phyloP scores from a whole-genome alignment of 1,140 invertebrate genomes.

The Aleiodes sp. region DNA sequence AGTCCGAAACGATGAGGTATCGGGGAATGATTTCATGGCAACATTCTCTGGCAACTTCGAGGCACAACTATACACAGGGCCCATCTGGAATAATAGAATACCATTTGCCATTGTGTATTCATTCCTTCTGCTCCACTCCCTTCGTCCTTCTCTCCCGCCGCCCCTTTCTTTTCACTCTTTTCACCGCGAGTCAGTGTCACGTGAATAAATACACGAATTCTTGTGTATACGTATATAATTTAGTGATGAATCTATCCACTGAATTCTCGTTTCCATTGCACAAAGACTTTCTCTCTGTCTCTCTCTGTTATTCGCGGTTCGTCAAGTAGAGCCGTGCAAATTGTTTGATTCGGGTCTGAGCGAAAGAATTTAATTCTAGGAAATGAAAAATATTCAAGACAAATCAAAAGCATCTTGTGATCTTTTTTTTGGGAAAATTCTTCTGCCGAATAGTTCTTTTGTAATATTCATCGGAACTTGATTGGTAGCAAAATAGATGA shows the following conservation, averaged over 20 bases:
- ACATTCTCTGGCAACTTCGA: conserved; percentile 43
- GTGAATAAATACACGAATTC: conserved; percentile 18
- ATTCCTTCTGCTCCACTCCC: conserved; percentile 21
- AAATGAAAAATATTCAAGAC: too few species aligned
- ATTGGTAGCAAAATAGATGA: too few species aligned
- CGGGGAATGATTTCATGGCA: conserved; percentile 54
- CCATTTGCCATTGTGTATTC: conserved; percentile 57
- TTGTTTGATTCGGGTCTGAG: conserved; percentile 13
- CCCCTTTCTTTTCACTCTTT: conserved; percentile 10
- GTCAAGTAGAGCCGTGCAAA: conserved; percentile 27
- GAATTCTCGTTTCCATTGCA: not conserved
- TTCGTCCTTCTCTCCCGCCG: too few species aligned
- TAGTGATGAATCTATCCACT: not conserved
- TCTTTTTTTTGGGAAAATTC: too few species aligned
- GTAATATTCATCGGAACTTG: too few species aligned
- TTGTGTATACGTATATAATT: not conserved
- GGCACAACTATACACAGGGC: conserved; percentile 33
- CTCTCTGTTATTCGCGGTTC: conserved; percentile 21
- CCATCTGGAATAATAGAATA: conserved; percentile 62
- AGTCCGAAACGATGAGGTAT: conserved; percentile 46
- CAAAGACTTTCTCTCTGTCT: not conserved
- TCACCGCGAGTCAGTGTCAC: conserved; percentile 9
- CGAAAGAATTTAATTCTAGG: too few species aligned
- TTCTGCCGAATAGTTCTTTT: conserved; percentile 4
- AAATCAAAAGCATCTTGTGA: too few species aligned